Evolutionary conservation across 2,888 invertebrate genomes (phyloP), one percentile per base, ranked within the genome.

Genomic region (Ptychoptera contaminata): DNA sequence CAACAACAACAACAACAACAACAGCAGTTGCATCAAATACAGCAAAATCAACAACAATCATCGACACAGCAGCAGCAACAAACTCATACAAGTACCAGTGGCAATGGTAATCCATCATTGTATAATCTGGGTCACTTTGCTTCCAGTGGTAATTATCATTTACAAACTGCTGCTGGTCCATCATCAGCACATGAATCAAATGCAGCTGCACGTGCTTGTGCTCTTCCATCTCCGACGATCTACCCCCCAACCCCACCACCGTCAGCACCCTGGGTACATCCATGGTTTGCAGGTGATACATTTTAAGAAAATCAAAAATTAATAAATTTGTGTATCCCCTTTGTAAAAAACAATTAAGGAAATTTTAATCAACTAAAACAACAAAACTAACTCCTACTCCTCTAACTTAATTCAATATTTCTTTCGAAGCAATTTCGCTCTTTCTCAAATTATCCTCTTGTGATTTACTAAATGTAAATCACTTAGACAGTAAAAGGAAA

Each of bases 211-310:
- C 16, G 42, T 30, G 31, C 42, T 29, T 44, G 37, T 49, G 65
- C 64, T 1, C 54, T 65, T 50, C 65, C 66, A 37, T 66, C 65
- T 42, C 67, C 66, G n/a, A 66, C 66, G 4, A 66, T 66, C 16
- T 66, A 64, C 57, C 67, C 66, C 47, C 66, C 66, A 41, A 66
- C 66, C 39, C 66, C 66, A 45, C 66, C 66, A 43, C 67, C 66
- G 41, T 63, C 65, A 37, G 60, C 65, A 2, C 63, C 65, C 5
- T 66, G 66, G 66, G 59, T 64, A 46, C 65, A 65, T 61, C 65
- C 65, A 14, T 65, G 65, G 65, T 65, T 64, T 53, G 55, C 63
- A 37, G 65, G 62, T 29, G 64, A 64, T 48, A 58, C 65, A 8
- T 63, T 64, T 49, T 64, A 50, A 40, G 6, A 32, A 32, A 32